Evolutionary conservation across 64 coral and sea anemone genomes (phyloP).

Genomic region (Actinia tenebrosa): DNA sequence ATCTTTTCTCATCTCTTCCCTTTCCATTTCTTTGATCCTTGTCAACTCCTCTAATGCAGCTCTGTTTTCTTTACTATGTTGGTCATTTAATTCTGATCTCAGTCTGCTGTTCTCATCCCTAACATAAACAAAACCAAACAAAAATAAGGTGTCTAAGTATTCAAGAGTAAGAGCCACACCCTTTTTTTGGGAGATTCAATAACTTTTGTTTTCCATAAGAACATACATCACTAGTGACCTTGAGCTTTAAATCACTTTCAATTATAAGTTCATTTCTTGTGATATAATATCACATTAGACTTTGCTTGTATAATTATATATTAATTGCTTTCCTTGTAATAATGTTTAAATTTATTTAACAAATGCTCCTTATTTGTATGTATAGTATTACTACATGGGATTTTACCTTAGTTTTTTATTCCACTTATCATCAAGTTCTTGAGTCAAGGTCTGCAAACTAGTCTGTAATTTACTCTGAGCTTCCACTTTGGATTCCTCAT

Average conservation of each 20-base stretch:
- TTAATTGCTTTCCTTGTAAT: too few relatives aligned
- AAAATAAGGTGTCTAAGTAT: background rate
- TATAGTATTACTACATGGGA: too few relatives aligned
- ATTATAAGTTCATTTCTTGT: too few relatives aligned
- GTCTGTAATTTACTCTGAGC: conserved; percentile 50
- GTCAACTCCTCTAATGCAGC: conserved; percentile 57
- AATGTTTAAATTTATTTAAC: too few relatives aligned
- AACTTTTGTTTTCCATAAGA: too few relatives aligned
- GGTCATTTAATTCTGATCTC: conserved; percentile 64
- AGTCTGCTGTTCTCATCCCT: background rate
- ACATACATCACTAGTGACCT: too few relatives aligned
- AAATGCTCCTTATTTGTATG: too few relatives aligned
- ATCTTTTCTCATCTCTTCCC: conserved; percentile 63
- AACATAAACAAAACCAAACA: background rate
- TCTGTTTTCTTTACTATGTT: conserved; percentile 66
- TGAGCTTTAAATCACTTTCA: too few relatives aligned
- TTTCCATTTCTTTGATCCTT: conserved; percentile 59
- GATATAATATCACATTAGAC: too few relatives aligned
- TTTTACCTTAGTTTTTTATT: conserved; percentile 67
- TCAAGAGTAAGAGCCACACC: background rate
- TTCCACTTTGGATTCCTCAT: conserved; percentile 39
- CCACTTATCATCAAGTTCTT: conserved; percentile 76
- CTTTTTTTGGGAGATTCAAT: too few relatives aligned
- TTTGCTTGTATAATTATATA: too few relatives aligned
- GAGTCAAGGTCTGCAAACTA: conserved; percentile 40